Evolutionary conservation across 2,888 invertebrate species (phyloP), one percentile per base, ranked within the genome.

Genomic region (Ceratothoa steindachneri): DNA sequence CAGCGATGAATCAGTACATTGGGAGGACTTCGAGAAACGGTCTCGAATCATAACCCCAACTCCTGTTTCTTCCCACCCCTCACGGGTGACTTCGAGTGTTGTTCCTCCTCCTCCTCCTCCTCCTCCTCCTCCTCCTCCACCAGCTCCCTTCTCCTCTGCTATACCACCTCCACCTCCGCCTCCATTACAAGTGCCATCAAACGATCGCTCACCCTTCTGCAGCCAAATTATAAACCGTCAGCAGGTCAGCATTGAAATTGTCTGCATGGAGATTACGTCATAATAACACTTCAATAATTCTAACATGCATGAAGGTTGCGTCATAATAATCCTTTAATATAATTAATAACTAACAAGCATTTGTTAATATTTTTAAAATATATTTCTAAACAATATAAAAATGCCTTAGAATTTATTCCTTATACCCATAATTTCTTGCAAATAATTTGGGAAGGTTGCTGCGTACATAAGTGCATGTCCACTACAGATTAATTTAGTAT

Each of bases 191-290:
- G 60, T 60, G 60, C 60, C 60, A 60, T 60, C 60, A 12, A 60
- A 60, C 27, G 60, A 60, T 15, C 12, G 27, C 12, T 60, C 60
- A 22, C 24, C 60, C 60, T 60, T 60, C 60, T 60, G 3, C 60
- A 60, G 60, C 27, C 60, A 60, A 60, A 60, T 60, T 24, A 22
- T 60, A 24, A 7, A 60, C 24, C 60, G 60, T 12, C 60, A 60
- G 2, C 60, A 60, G 60, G 60, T 60, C 60, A 60, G 60, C 19
- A 15, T 60, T 24, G 27, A 7, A 2, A 24, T n/a, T 22, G 27
- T 24, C 22, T 60, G 60, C 60, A 60, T 60, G 60, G 60, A 60
- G 60, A 24, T 51, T n/a, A n/a, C n/a, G n/a, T n/a, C n/a, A n/a
- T n/a, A n/a, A n/a, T n/a, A n/a, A n/a, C n/a, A n/a, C n/a, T n/a